Base-by-base conservation (phyloP, 2,113 vertebrate genomes). In the Sapayoa aenigma region DNA sequence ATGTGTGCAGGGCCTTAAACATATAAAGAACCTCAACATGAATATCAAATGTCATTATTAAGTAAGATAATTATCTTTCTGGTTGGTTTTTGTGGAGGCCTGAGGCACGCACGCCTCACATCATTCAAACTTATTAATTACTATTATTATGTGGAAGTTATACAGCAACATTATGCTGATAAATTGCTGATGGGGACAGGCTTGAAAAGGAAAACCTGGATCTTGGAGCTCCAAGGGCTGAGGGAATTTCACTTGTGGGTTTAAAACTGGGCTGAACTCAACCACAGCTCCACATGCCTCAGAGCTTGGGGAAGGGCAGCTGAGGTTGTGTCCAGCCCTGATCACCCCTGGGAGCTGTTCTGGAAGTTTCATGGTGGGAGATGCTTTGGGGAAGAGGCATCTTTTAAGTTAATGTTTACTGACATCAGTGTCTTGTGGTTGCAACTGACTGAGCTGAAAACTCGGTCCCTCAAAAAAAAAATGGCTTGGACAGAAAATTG, bases 61-160 rank as follows among this genome's bases (percentile, higher is more conserved):
- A 95, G 63, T 23, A 33, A 88, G 73, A 84, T 94, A 95, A 90
- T 96, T 96, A 80, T 71, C 81, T 76, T 93, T 73, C 67, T 76
- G 74, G 49, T 71, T 82, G 69, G 6, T 77, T 95, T 86, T 77
- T 86, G 55, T 41, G 60, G 84, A 90, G 28, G 69, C 90, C 88
- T 93, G 55, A 7, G 66, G 95, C 93, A 58, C 11, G 47, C 47
- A 10, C 7, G 8, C 84, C n/a, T 88, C 79, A 17, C 73, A 49
- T 66, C 62, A 53, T 82, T 88, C 78, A 58, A 86, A 94, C 21
- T 87, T 91, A 74, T 47, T 95, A 84, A 95, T 88, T 94, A 37
- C 84, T 88, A 58, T 84, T 81, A 79, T 93, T 93, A 87, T 53
- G 71, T 67, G 68, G 46, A 91, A 84, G 66, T 89, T 94, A 49